These are phyloP conservation scores for Helobdella robusta DNA, from an alignment of 2,888 invertebrate species.

Conservation along the genomic window DNA sequence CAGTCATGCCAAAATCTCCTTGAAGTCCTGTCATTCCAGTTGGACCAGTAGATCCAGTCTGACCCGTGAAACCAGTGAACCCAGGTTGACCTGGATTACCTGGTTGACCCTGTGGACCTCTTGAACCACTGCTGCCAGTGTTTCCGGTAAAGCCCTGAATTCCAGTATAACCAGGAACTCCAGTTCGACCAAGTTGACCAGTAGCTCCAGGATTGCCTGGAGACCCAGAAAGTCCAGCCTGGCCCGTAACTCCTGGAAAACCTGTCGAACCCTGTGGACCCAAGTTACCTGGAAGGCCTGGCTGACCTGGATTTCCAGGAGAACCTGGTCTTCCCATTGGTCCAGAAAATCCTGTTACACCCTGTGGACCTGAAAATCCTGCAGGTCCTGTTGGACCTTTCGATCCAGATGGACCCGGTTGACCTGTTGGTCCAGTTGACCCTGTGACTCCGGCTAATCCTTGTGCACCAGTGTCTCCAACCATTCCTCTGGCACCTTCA, in stretches of 20 bases:
- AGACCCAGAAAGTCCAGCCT: constrained; percentile 27
- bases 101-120: constrained; percentile 4
- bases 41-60: not conserved
- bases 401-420: not conserved
- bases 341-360: constrained; percentile 20
- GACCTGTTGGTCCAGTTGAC: not conserved
- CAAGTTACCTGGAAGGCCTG: constrained; percentile 30
- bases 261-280: constrained; percentile 42
- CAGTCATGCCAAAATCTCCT: not conserved
- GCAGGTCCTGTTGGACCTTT: constrained; percentile 19
- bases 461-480: constrained; percentile 22
- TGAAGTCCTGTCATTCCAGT: not conserved
- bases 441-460: constrained; percentile 6
- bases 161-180: constrained; percentile 31
- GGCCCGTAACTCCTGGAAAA: constrained; percentile 23
- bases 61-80: not conserved
- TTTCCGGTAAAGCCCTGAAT: constrained; percentile 23
- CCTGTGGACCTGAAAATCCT: constrained; percentile 24
- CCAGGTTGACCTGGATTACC: constrained; percentile 18
- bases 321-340: constrained; percentile 24
- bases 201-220: constrained; percentile 20
- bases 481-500: constrained; percentile 19
- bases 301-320: constrained; percentile 21
- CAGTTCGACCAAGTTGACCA: constrained; percentile 26
- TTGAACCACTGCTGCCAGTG: constrained; percentile 5